Evolutionary conservation across 1,140 invertebrate species (phyloP).

Genomic region (Aphaenogaster rudis): DNA sequence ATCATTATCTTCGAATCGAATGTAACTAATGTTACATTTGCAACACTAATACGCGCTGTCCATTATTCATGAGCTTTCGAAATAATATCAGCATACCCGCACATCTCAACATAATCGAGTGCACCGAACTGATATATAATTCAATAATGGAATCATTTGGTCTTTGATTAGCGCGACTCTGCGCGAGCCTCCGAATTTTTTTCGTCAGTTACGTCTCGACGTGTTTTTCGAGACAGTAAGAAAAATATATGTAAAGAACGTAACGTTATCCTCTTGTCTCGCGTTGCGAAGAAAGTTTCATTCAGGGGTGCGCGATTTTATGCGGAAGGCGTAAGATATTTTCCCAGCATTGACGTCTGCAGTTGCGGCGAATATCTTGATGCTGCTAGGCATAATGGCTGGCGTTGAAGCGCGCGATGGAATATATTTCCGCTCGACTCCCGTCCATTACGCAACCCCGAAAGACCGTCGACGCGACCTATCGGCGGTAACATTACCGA

Average conservation of each 20-base stretch:
- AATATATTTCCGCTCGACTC: constrained; percentile 31
- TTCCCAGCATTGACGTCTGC: neutral
- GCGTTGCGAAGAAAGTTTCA: neutral
- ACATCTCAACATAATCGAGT: constrained; percentile 39
- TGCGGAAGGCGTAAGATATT: neutral
- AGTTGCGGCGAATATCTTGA: neutral
- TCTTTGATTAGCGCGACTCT: constrained; percentile 27
- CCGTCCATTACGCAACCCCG: constrained; percentile 28
- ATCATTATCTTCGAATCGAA: constrained; percentile 60
- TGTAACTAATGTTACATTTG: constrained; percentile 66
- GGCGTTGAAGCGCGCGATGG: neutral
- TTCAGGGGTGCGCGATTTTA: neutral
- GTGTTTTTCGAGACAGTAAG: neutral
- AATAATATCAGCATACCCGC: constrained; percentile 47
- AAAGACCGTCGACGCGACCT: constrained; percentile 54
- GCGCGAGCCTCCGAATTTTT: constrained; percentile 6
- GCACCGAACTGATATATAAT: constrained; percentile 26
- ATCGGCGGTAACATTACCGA: constrained; percentile 59
- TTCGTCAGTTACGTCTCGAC: neutral
- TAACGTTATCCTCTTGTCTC: neutral
- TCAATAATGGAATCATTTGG: constrained; percentile 51
- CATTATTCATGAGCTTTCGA: constrained; percentile 57
- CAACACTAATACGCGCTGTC: constrained; percentile 54
- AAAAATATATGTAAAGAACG: neutral
- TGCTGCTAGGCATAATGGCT: neutral